Evolutionary conservation across 2,113 vertebrate species (phyloP), one percentile per base, ranked within the genome.

Genomic region (Gobiocypris rarus): DNA sequence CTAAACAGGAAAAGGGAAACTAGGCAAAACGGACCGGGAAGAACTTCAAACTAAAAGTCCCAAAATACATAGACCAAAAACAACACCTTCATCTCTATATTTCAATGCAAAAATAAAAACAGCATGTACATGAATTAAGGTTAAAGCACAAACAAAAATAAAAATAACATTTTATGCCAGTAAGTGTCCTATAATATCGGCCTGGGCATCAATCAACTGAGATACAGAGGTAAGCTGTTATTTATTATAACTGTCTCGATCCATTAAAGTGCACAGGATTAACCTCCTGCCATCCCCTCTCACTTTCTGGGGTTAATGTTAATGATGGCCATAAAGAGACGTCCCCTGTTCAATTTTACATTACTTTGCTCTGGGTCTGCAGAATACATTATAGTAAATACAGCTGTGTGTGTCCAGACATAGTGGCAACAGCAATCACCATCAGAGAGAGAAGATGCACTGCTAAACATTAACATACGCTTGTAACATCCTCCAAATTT

Each of bases 291-390:
- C 82, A 81, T 86, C 74, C 6, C 45, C 84, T 84, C 50, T 43
- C 65, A 65, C 73, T 83, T 80, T 87, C 59, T 50, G 45, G 78
- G 71, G 85, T 82, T 89, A 83, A 86, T 88, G 86, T 89, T 89
- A 90, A 91, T 88, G 89, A 91, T 83, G 84, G 71, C 83, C 83
- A 89, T 92, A 91, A 92, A 70, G 85, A 80, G 76, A 88, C 43
- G 26, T 83, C 14, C 45, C 71, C 63, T 52, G 50, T 84, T 90
- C 88, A 86, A 70, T 87, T 88, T 87, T 84, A 85, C 74, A 88
- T 83, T 79, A 84, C 82, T 61, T 73, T 85, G 59, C 69, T 85
- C 54, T 86, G 89, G 88, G 88, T 89, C 76, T 85, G 48, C 75
- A 79, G 81, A 90, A 89, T 85, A 75, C 67, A 88, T 90, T 89